These are phyloP conservation scores for Neopelma chrysocephalum DNA, from an alignment of 2,797 vertebrate species.

Conservation along the genomic window DNA sequence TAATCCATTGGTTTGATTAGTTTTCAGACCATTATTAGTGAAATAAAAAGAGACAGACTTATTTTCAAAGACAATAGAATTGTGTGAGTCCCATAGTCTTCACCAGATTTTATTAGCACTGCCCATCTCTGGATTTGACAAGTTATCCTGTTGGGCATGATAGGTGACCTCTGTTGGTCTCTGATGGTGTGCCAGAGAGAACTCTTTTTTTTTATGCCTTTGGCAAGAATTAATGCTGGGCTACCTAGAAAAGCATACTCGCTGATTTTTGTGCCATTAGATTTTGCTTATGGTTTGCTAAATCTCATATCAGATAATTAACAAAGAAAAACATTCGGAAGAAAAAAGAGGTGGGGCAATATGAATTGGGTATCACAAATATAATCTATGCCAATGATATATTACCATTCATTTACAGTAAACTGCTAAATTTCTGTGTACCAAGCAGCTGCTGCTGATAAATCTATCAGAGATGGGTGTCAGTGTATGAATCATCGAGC, in stretches of 20 bases:
- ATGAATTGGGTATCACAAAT: not conserved
- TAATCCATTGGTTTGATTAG: not conserved
- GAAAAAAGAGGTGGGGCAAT: not conserved
- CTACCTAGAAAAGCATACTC: not conserved
- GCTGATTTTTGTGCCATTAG: not conserved
- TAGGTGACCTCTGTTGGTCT: not conserved
- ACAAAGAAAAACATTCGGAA: not conserved
- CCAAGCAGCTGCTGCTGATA: not conserved
- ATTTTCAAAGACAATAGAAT: not conserved
- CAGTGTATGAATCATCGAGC: not conserved
- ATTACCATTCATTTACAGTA: rapidly evolving
- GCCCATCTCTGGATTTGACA: not conserved
- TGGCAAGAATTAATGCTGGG: not conserved
- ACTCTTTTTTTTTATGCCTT: not conserved
- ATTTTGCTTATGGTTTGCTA: not conserved
- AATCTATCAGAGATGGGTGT: not conserved
- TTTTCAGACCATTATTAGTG: not conserved
- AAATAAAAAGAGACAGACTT: not conserved
- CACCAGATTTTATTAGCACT: not conserved
- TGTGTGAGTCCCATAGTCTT: rapidly evolving
- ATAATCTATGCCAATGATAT: not conserved
- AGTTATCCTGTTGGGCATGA: not conserved
- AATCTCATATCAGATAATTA: not conserved
- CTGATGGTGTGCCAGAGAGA: not conserved
- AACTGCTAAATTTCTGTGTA: not conserved